Conservation (phyloP, 2,888 invertebrate species). For the Ornithoptera alexandrae region DNA sequence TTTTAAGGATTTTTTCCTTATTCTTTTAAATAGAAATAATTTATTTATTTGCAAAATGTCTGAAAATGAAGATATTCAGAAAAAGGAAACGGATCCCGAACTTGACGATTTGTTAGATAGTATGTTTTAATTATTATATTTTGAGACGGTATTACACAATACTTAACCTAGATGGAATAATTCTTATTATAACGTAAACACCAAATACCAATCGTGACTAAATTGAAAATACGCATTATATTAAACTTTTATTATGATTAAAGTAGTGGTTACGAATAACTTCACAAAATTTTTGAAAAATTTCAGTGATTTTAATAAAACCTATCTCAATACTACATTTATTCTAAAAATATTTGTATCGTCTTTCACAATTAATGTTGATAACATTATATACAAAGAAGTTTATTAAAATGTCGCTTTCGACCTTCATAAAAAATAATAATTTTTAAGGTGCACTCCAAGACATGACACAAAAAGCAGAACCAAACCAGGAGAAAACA, state of each 20-base stretch:
- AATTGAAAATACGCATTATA: too few relatives aligned
- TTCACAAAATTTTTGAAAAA: too few relatives aligned
- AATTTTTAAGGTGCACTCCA: constrained; percentile 80
- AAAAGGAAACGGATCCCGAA: constrained; percentile 81
- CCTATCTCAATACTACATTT: too few relatives aligned
- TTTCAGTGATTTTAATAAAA: too few relatives aligned
- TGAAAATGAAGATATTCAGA: constrained; percentile 61
- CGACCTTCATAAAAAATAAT: not conserved
- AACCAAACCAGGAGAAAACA: constrained; percentile 38
- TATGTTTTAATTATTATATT: constrained; percentile 63
- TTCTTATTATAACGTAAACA: not conserved
- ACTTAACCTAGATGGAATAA: constrained; percentile 46
- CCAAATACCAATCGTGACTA: too few relatives aligned
- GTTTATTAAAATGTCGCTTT: too few relatives aligned
- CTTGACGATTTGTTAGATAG: constrained; percentile 87
- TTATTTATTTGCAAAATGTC: constrained; percentile 50
- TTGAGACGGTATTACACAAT: constrained; percentile 53
- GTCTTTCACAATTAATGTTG: too few relatives aligned
- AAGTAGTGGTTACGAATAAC: too few relatives aligned
- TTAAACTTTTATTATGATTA: too few relatives aligned
- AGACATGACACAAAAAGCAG: constrained; percentile 69
- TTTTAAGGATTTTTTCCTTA: not conserved
- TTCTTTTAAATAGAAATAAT: constrained; percentile 2
- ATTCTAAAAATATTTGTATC: too few relatives aligned
- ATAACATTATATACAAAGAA: too few relatives aligned